A percentile compares a stretch with the other conserved stretches of the same genome.
Conservation (phyloP, 1,140 invertebrate genomes). For the Daktulosphaira vitifoliae region DNA sequence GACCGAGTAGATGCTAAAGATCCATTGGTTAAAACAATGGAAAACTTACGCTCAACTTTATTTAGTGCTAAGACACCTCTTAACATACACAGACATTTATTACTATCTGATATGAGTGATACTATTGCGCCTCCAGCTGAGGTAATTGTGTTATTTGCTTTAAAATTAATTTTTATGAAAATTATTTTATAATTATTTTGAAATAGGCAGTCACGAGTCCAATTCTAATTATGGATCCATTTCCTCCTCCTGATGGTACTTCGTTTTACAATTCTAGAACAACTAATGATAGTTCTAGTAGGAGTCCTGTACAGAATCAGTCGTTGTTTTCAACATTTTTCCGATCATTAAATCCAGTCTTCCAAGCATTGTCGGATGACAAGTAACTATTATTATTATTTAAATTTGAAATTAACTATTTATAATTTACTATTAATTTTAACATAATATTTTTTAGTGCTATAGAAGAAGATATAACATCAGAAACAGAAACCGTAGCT, state of each 20-base stretch:
- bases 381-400: neutral
- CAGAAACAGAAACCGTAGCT: slow-evolving; percentile 36
- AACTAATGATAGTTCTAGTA: neutral
- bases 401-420: too few species aligned
- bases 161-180: neutral
- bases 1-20: slow-evolving; percentile 55
- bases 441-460: slow-evolving; percentile 19
- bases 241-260: slow-evolving; percentile 58
- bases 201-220: slow-evolving; percentile 51
- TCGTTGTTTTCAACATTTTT: slow-evolving; percentile 21
- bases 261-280: slow-evolving; percentile 12
- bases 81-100: slow-evolving; percentile 68
- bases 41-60: slow-evolving; percentile 51
- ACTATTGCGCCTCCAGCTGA: slow-evolving; percentile 46
- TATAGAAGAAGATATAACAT: slow-evolving; percentile 37
- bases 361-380: slow-evolving; percentile 17
- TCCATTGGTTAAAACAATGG: slow-evolving; percentile 52
- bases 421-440: too few species aligned
- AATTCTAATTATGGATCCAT: slow-evolving; percentile 70
- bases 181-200: slow-evolving; percentile 21
- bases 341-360: slow-evolving; percentile 7
- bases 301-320: neutral
- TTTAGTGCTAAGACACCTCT: slow-evolving; percentile 59
- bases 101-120: slow-evolving; percentile 71
- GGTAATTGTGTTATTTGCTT: slow-evolving; percentile 36